A percentile compares a stretch with the other conserved stretches of the same genome.
phyloP scores from a whole-genome alignment of 2,113 vertebrate species.

The Neodontobutis hainanensis region DNA sequence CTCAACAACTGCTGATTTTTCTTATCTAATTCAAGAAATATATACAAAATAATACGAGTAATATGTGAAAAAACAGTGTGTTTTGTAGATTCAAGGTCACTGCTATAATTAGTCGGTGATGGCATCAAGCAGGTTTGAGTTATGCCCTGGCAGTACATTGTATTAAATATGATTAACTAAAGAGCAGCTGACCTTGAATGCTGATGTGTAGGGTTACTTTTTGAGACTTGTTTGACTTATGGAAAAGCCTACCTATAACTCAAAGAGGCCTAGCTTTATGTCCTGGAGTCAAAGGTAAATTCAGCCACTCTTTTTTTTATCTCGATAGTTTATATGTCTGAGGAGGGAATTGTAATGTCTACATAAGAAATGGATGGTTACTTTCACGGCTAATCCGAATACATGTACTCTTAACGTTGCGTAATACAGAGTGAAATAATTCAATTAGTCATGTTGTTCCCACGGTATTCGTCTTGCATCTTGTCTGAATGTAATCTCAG shows the following conservation, averaged over 20 bases:
- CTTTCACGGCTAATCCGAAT: not conserved
- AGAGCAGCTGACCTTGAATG: slow-evolving; percentile 28
- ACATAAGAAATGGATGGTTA: not conserved
- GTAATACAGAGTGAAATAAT: not conserved
- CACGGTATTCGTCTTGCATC: slow-evolving; percentile 54
- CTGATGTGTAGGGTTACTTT: slow-evolving; percentile 20
- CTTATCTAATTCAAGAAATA: not conserved
- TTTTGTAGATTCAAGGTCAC: not conserved
- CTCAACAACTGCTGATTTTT: not conserved
- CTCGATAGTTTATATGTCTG: not conserved
- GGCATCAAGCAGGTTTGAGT: not conserved
- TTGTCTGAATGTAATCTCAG: slow-evolving; percentile 32
- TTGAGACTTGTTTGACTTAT: not conserved
- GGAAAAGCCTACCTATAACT: not conserved
- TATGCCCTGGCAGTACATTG: not conserved
- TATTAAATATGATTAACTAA: slow-evolving; percentile 12
- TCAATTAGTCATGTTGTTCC: slow-evolving; percentile 33
- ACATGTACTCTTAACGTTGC: not conserved
- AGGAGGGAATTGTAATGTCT: not conserved
- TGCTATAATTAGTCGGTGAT: not conserved
- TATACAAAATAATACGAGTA: not conserved
- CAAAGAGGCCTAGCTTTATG: not conserved
- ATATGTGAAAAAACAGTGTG: too few species aligned
- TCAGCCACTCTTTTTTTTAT: not conserved
- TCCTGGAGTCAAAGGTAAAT: slow-evolving; percentile 34